Percentiles rank a stretch among this genome's conserved stretches.
Conservation (phyloP, 2,797 vertebrate species). For the Gambelia wislizenii region DNA sequence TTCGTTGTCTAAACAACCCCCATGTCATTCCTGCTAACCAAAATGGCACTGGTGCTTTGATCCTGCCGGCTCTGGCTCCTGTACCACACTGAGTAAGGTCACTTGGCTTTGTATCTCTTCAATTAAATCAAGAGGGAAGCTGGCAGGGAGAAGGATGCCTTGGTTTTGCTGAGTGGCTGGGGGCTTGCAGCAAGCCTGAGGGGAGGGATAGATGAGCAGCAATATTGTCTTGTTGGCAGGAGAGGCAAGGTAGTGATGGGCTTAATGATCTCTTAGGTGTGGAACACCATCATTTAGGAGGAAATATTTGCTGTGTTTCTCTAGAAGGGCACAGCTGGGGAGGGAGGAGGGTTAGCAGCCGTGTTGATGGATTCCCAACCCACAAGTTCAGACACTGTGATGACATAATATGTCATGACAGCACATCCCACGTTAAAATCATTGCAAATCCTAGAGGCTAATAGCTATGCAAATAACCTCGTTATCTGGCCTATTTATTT, state of each 20-base stretch:
- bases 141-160: background rate
- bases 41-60: background rate
- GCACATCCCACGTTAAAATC: constrained; percentile 53
- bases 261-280: background rate
- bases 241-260: background rate
- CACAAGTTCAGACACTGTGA: background rate
- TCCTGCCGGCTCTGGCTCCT: background rate
- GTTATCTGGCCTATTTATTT: constrained; percentile 74
- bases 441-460: constrained; percentile 68
- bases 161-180: background rate
- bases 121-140: background rate
- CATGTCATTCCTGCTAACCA: background rate
- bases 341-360: background rate
- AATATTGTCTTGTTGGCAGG: background rate
- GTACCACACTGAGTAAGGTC: background rate
- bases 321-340: background rate
- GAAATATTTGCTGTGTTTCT: constrained; percentile 2
- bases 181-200: background rate
- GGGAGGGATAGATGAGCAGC: background rate
- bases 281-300: background rate
- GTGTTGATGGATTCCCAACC: constrained; percentile 14
- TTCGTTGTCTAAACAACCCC: too few species aligned
- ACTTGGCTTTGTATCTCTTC: background rate
- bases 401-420: constrained; percentile 45
- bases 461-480: constrained; percentile 75